Evolutionary conservation across 1,140 invertebrate species (phyloP).

Genomic region (Lanistes nyassanus): DNA sequence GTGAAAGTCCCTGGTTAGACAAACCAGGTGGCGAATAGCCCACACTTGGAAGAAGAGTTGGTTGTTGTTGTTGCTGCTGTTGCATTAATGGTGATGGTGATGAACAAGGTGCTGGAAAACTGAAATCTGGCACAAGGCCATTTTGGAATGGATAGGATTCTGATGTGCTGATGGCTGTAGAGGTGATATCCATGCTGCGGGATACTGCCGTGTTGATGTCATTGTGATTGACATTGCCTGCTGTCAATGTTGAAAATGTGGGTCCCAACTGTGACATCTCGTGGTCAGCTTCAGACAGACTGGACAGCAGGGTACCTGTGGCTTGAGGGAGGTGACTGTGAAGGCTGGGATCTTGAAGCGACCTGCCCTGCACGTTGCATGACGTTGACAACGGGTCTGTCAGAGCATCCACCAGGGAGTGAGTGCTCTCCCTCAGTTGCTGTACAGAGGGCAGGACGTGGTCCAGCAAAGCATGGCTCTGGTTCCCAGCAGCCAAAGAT

Average conservation of each 20-base stretch:
- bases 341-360: not conserved
- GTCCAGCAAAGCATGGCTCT: no score
- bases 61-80: not conserved
- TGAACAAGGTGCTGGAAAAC: not conserved
- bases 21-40: slow-evolving; percentile 17
- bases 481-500: no score
- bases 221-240: not conserved
- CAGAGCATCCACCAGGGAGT: not conserved
- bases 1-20: slow-evolving; percentile 18
- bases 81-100: not conserved
- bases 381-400: not conserved
- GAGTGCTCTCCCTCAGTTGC: not conserved
- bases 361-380: not conserved
- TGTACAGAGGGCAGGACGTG: no score
- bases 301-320: not conserved
- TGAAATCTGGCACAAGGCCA: not conserved
- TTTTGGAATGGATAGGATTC: slow-evolving; percentile 2
- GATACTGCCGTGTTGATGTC: not conserved
- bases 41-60: slow-evolving; percentile 8
- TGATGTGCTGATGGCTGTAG: not conserved
- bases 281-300: not conserved
- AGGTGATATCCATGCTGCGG: not conserved
- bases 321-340: not conserved
- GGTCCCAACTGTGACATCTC: not conserved
- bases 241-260: not conserved